Base-by-base conservation (phyloP, 2,888 invertebrate species). In the Caenorhabditis sp. region DNA sequence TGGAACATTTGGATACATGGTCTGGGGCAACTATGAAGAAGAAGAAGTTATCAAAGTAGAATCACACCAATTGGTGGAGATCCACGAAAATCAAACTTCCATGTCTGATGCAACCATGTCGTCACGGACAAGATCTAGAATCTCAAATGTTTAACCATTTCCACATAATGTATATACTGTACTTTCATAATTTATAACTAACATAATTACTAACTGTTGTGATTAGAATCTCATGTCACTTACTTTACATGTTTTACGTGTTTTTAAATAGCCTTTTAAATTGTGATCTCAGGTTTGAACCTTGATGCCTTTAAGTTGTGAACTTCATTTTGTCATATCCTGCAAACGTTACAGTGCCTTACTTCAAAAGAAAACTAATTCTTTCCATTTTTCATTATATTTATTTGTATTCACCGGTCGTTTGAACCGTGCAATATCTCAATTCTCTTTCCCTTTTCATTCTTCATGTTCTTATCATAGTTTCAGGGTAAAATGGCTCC, bases 1-100 rank as follows among this genome's bases (percentile, higher is more conserved):
- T 37, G 86, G 84, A 13, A 70, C 87, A 8, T 87, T 89, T 44
- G 87, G 83, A 1, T 89, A 89, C 65, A 78, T 80, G 67, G 76
- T 85, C 0, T 86, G 55, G 22, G 82, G 72, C 8, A 47, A 76
- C 18, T 35, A 61, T 2, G 82, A 78, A 35, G 67, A 60, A 18
- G 58, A 61, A n/a, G 74, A 80, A 35, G 60, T 32, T 2, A 47
- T 76, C 22, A 71, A 71, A 50, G 35, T 44, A 4, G 82, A 82
- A 13, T 60, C 44, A 6, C 77, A 81, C 50, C 77, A 80, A 13
- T 51, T 85, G 3, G 85, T 85, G 8, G 83, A 82, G 22, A 80
- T 74, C 18, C 64, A 61, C 15, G 74, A 77, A 1, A 40, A 47
- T 37, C 65, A 28, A 13, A 58, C 35, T 11, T 35, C 76, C 2